These are phyloP conservation scores for Numida meleagris DNA, from an alignment of 2,113 vertebrate genomes.

Conservation along the genomic window DNA sequence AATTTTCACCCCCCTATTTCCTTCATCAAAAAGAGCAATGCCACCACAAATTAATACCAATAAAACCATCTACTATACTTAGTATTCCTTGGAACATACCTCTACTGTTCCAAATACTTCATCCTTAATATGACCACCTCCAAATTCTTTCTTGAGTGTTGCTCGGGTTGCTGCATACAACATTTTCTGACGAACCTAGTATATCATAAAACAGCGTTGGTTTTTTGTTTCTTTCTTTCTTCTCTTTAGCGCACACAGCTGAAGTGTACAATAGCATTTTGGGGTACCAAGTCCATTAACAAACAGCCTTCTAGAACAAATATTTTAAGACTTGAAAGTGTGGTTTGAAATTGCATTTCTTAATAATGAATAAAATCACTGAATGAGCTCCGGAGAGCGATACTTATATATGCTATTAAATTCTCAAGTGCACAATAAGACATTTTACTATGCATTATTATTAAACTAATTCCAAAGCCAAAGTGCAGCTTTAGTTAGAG, in stretches of 20 bases:
- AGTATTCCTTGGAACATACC: conserved; percentile 71
- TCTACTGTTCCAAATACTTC: conserved; percentile 92
- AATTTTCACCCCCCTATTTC: neutral
- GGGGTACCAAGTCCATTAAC: neutral
- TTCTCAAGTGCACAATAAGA: neutral
- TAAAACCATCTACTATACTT: neutral
- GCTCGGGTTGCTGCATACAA: conserved; percentile 95
- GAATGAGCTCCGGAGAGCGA: neutral
- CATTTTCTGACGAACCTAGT: conserved; percentile 96
- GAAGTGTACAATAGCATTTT: neutral
- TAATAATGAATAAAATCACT: neutral
- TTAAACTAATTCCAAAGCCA: neutral
- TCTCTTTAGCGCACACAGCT: neutral
- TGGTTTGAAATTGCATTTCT: neutral
- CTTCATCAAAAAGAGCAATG: neutral
- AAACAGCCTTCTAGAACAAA: neutral
- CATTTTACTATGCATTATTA: neutral
- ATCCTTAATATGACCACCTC: conserved; percentile 95
- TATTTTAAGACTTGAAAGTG: neutral
- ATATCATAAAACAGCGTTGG: neutral
- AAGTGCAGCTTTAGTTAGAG: neutral
- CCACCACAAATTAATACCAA: neutral
- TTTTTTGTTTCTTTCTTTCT: neutral
- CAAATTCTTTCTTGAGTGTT: conserved; percentile 97
- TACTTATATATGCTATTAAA: neutral